These are phyloP conservation scores for Drosophila kanapiae DNA, from an alignment of 1,140 invertebrate genomes.

Conservation along the genomic window DNA sequence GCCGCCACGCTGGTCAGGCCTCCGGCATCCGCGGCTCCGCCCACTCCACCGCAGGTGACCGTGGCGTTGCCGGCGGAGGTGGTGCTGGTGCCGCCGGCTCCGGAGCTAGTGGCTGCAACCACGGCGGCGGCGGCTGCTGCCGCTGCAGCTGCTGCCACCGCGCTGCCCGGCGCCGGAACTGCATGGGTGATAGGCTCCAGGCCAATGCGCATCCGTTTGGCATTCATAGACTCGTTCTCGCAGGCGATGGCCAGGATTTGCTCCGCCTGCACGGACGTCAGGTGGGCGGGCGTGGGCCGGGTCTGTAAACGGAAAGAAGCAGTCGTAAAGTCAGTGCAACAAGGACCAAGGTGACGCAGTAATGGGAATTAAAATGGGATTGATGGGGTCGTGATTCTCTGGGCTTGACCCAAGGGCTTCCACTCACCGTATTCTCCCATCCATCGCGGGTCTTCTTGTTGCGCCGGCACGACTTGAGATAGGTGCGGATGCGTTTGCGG, in stretches of 20 bases:
- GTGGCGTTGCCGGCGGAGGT: slow-evolving; percentile 64
- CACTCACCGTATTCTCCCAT: slow-evolving; percentile 84
- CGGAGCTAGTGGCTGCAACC: slow-evolving; percentile 54
- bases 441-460: slow-evolving; percentile 96
- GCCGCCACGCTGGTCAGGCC: slow-evolving; percentile 73
- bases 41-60: slow-evolving; percentile 64
- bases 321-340: not conserved
- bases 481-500: slow-evolving; percentile 97
- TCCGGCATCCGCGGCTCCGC: slow-evolving; percentile 60
- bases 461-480: slow-evolving; percentile 97
- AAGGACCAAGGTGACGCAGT: not conserved
- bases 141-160: slow-evolving; percentile 86
- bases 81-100: slow-evolving; percentile 51
- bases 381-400: not conserved
- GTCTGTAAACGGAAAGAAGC: slow-evolving; percentile 52
- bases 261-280: slow-evolving; percentile 98
- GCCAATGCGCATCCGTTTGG: slow-evolving; percentile 97
- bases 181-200: slow-evolving; percentile 96
- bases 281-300: slow-evolving; percentile 96
- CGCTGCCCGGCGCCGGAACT: slow-evolving; percentile 88
- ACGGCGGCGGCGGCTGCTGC: slow-evolving; percentile 73
- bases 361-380: not conserved
- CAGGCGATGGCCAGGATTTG: slow-evolving; percentile 97
- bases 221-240: slow-evolving; percentile 98
- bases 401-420: not conserved